These are phyloP conservation scores for Gymnobelideus leadbeateri DNA, from an alignment of 2,113 vertebrate species.

Conservation along the genomic window DNA sequence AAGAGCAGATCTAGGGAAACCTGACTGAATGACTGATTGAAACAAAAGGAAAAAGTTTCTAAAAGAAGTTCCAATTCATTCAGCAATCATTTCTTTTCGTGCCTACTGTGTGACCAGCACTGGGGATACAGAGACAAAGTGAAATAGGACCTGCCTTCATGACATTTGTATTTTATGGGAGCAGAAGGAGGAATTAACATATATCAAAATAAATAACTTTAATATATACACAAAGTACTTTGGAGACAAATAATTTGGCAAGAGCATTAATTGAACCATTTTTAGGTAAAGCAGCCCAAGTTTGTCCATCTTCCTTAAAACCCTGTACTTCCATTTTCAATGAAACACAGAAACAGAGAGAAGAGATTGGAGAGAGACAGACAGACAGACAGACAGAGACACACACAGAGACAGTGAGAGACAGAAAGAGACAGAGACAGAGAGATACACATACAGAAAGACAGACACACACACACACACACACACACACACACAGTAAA, in stretches of 20 bases:
- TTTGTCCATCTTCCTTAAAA: not conserved
- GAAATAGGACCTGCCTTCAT: not conserved
- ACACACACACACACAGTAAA: not conserved
- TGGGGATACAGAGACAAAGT: not conserved
- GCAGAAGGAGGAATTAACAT: not conserved
- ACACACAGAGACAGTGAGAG: not conserved
- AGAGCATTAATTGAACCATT: not conserved
- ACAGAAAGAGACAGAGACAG: not conserved
- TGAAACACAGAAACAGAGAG: not conserved
- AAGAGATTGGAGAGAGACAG: not conserved
- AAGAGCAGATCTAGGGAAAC: not conserved
- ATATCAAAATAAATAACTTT: not conserved
- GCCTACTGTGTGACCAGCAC: not conserved
- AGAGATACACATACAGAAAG: not conserved
- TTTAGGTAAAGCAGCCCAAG: not conserved
- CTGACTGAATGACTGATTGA: not conserved
- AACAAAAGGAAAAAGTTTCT: not conserved
- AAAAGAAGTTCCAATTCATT: not conserved
- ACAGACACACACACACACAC: not conserved
- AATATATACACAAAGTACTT: not conserved
- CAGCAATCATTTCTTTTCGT: not conserved
- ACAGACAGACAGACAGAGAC: not conserved
- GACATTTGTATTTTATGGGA: not conserved
- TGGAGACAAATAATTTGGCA: not conserved
- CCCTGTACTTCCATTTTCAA: not conserved